Evolutionary conservation across 2,797 vertebrate genomes (phyloP), one percentile per base, ranked within the genome.

Genomic region (Dermochelys coriacea): DNA sequence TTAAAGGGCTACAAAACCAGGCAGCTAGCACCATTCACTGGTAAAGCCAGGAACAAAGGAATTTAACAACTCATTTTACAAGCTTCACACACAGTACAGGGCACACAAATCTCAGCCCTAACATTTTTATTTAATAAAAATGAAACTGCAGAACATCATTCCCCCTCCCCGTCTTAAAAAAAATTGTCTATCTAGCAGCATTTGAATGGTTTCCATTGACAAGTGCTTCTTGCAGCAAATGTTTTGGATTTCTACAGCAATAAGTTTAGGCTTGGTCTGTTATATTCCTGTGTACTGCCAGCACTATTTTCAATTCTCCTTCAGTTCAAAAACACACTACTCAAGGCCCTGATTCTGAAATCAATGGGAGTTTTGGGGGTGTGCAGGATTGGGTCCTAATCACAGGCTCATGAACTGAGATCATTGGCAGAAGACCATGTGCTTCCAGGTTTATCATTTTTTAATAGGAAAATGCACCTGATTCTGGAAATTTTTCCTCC

Each of bases 1-100:
- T 2, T 21, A 52, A 51, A 91, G 34, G 23, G 71, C 82, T 81
- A 2, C 94, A 96, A 97, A 96, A 47, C 51, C 51, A 96, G 85
- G 94, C 88, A 1, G 18, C 87, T 85, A 97, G 96, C 97, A 90
- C 97, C 97, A 91, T 93, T 96, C 88, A 64, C 97, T 96, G 97
- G 95, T 88, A 87, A 71, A 92, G 55, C 79, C 9, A 18, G 90
- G 50, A 64, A 37, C 49, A 25, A 10, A 49, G 29, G 31, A n/a
- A 0, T 19, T 9, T 8, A 55, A 54, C 71, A 7, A 14, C 41
- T 3, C 5, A 3, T 25, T 93, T 74, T 1, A 7, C 47, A 57
- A 85, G 52, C 64, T 81, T 37, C 52, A 87, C 0, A 0, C 11
- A 0, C 27, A 4, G 84, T 37, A 84, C 1, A 2, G 41, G 55